Evolutionary conservation across 2,113 vertebrate genomes (phyloP), one percentile per base, ranked within the genome.

Genomic region (Bubo blakistoni): DNA sequence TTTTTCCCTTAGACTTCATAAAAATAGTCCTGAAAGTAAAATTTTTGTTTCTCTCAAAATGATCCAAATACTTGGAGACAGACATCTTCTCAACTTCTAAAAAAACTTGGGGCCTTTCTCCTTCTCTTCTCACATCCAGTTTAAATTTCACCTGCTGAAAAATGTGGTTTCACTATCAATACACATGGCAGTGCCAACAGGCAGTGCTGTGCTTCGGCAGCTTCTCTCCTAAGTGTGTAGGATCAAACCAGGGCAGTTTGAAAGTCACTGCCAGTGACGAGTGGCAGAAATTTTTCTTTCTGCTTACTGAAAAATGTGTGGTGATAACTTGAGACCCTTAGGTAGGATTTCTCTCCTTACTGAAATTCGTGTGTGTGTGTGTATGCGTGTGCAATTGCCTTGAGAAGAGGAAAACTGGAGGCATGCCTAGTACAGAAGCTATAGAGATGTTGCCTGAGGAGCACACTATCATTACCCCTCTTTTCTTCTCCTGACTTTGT

Each of bases 311-410:
- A 57, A 72, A 70, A 66, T 2, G 6, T 30, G 42, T 29, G 16
- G 12, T 32, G 51, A 21, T 21, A 17, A 8, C 59, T 81, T 27
- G 26, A 38, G 61, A 40, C 24, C 27, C 57, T 74, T 49, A 32
- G 34, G 65, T 8, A 32, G 51, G 46, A 26, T 78, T 90, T 66
- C 13, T 57, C 40, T 74, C 46, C 42, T n/a, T 70, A 13, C 5
- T 16, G 59, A 57, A 81, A 61, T 29, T 9, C 2, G 0, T 36
- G 7, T 12, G 11, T 46, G 42, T 21, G 47, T 10, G 9, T 21
- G 9, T 49, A 18, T 1, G 0, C 2, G 16, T 2, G 3, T 3
- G 3, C 36, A 54, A 0, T 10, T 67, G 26, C 47, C 54, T 67
- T 30, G 38, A 30, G n/a, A 46, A 55, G 71, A 18, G 58, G 32